Evolutionary conservation across 2,888 invertebrate genomes (phyloP).

Genomic region (Ditula angustiorana): DNA sequence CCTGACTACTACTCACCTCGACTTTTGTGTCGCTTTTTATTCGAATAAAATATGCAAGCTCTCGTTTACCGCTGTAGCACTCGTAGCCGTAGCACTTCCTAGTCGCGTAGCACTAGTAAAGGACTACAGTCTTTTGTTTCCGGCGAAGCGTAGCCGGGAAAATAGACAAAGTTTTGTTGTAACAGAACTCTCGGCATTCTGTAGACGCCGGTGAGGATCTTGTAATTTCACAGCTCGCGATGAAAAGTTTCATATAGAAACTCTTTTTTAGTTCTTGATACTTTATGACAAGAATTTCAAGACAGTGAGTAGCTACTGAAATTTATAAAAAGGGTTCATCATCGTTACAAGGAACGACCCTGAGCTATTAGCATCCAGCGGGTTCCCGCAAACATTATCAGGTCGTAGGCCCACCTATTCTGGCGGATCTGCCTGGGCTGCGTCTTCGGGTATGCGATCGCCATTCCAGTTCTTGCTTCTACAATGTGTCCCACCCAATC

Average conservation of each 20-base stretch:
- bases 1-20: too few species aligned
- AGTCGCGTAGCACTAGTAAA: constrained; percentile 13
- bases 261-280: neutral
- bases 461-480: too few species aligned
- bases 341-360: too few species aligned
- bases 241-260: constrained; percentile 10
- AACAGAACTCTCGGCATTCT: constrained; percentile 5
- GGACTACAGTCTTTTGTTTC: constrained; percentile 13
- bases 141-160: constrained; percentile 1
- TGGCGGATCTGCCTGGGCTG: too few species aligned
- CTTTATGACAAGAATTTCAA: neutral
- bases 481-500: too few species aligned
- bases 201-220: constrained; percentile 14
- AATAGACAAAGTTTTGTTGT: constrained; percentile 18
- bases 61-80: constrained; percentile 12
- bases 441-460: too few species aligned
- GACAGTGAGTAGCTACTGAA: neutral
- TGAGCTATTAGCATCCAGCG: too few species aligned
- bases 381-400: too few species aligned
- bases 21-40: neutral
- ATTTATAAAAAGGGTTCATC: neutral
- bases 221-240: constrained; percentile 25
- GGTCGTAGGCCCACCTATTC: too few species aligned
- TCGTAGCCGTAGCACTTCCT: neutral
- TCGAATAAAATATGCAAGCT: neutral